A percentile compares a stretch with the other conserved stretches of the same genome.
Conservation (phyloP, 2,113 vertebrate species). For the Lampris megalopsis region DNA sequence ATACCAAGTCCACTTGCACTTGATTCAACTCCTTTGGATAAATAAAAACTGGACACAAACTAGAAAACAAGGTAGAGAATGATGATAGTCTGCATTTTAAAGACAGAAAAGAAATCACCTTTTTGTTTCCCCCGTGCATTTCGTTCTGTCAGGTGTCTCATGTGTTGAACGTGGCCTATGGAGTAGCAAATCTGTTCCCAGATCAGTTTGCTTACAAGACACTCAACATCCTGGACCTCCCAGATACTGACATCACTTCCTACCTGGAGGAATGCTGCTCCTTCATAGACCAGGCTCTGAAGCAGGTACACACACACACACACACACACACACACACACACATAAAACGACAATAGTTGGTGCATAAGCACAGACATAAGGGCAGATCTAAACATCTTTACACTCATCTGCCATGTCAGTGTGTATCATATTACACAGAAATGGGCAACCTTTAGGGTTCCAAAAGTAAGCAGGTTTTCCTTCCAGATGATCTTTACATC, state of each 20-base stretch:
- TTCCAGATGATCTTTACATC: no score
- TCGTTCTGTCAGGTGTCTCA: slow-evolving; percentile 88
- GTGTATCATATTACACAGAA: no score
- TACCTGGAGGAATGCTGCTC: slow-evolving; percentile 77
- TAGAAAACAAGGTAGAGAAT: no score
- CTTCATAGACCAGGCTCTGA: slow-evolving; percentile 65
- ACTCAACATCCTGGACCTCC: slow-evolving; percentile 91
- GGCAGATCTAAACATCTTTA: background rate
- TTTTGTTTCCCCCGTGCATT: no score
- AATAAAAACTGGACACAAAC: no score
- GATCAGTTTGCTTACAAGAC: slow-evolving; percentile 76
- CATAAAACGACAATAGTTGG: background rate
- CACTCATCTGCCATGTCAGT: no score
- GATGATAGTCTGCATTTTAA: no score
- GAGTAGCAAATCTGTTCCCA: slow-evolving; percentile 90
- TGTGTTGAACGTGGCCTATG: slow-evolving; percentile 92
- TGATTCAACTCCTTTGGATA: no score
- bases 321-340: slow-evolving; percentile 11
- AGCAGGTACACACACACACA: slow-evolving; percentile 49
- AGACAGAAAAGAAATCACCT: no score
- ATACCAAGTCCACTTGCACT: no score
- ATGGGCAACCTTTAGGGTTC: no score
- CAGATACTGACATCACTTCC: slow-evolving; percentile 89
- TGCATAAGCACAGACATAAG: background rate
- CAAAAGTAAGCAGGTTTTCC: no score